Evolutionary conservation across 1,140 invertebrate species (phyloP), one percentile per base, ranked within the genome.

Genomic region (Bombus terrestris): DNA sequence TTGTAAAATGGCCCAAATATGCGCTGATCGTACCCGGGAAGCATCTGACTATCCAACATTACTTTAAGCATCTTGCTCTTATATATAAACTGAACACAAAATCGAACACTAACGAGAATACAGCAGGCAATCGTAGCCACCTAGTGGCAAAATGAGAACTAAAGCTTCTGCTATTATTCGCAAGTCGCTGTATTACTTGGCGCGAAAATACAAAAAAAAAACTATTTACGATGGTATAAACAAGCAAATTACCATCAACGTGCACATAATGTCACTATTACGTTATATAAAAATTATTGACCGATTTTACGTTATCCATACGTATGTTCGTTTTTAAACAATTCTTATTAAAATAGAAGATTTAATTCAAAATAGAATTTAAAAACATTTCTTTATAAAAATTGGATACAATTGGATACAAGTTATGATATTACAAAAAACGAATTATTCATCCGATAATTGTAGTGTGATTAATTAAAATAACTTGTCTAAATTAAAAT

Each of bases 1-100:
- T 53, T 90, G 71, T 86, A 86, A 87, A 85, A 86, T 91, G 86
- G 86, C 92, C 92, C 85, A 90, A 92, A 91, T 90, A 91, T 92
- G 92, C 87, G 90, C 89, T 88, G 73, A 90, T 92, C 87, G 82
- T 93, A 68, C 92, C 92, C 74, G 92, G 88, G 93, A 93, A 93
- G 92, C 78, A 89, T 91, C 93, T 76, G 93, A 93, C 93, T 93
- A 93, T 86, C 90, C 86, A 71, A 41, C 0, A 86, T n/a, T 1
- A 5, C 0, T 0, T 0, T 6, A 0, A 66, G 8, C 41, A 78
- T 3, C 39, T 4, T 83, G n/a, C 12, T 37, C 86, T 93, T 93
- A 93, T 93, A 93, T 93, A 93, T 13, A 32, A 88, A 88, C 4
- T 47, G 68, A 22, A 78, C 18, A 0, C 0, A 0, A 6, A 10